phyloP scores from a whole-genome alignment of 2,888 invertebrate genomes.

The Hartigia nigra region DNA sequence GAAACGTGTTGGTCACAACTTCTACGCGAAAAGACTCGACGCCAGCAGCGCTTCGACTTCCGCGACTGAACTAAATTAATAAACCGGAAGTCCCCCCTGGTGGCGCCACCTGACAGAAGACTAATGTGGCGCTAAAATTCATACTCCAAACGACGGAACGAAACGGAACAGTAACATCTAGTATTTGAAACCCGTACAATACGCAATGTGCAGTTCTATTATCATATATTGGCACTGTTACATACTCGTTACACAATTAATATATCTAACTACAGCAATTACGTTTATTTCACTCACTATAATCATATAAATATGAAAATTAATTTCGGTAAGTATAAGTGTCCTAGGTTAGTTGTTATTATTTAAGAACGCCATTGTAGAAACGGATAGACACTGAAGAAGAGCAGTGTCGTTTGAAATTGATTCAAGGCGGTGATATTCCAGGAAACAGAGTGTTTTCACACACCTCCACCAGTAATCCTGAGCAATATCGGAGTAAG shows the following conservation, averaged over 20 bases:
- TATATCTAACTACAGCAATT: no score
- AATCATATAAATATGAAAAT: not conserved
- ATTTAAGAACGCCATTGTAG: not conserved
- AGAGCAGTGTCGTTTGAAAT: not conserved
- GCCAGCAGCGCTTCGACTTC: constrained; percentile 36
- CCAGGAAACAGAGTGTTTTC: not conserved
- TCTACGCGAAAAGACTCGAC: constrained; percentile 35
- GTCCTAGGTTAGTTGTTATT: not conserved
- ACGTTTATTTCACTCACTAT: no score
- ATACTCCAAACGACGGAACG: not conserved
- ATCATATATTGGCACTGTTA: not conserved
- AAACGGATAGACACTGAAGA: not conserved
- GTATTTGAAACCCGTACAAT: not conserved
- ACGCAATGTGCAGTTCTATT: not conserved
- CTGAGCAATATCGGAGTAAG: not conserved
- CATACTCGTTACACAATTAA: no score
- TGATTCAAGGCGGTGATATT: not conserved
- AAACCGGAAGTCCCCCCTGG: not conserved
- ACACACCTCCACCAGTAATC: not conserved
- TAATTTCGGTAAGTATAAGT: not conserved
- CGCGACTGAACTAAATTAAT: constrained; percentile 14
- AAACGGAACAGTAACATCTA: not conserved
- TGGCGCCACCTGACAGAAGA: not conserved
- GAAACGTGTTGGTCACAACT: constrained; percentile 62
- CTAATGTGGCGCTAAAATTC: not conserved